These are phyloP conservation scores for Tarsius wallacei DNA, from an alignment of 2,797 vertebrate species.

Conservation along the genomic window DNA sequence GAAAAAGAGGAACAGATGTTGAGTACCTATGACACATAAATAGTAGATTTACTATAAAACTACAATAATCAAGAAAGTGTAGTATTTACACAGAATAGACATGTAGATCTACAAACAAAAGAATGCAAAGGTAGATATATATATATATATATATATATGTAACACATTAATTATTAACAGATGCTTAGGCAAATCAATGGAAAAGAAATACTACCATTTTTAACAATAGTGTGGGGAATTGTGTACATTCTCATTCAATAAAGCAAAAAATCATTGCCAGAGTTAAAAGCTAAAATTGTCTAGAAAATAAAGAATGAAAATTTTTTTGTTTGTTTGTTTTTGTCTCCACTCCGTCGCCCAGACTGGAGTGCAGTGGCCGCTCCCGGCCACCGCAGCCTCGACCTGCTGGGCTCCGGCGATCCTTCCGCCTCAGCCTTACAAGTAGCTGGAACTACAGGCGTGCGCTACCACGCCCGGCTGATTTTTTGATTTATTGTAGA, in stretches of 20 bases:
- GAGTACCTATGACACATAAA: background rate
- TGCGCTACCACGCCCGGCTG: too few relatives aligned
- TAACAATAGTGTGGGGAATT: background rate
- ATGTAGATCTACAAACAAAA: background rate
- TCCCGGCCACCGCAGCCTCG: too few relatives aligned
- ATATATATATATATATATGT: background rate
- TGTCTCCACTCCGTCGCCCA: too few relatives aligned
- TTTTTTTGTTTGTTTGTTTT: too few relatives aligned
- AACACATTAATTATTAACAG: background rate
- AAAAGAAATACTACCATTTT: background rate
- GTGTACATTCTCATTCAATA: background rate
- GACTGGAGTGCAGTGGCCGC: too few relatives aligned
- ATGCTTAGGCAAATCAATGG: background rate
- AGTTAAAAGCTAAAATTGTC: background rate
- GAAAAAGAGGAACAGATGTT: background rate
- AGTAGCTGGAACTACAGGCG: too few relatives aligned
- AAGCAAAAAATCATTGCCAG: background rate
- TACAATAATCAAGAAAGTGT: background rate
- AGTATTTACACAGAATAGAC: background rate
- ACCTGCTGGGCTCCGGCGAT: too few relatives aligned
- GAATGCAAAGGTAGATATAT: background rate
- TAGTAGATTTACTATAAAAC: background rate
- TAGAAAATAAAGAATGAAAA: background rate
- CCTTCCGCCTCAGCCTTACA: too few relatives aligned
- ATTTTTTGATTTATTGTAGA: too few relatives aligned